A percentile compares a stretch with the other conserved stretches of the same genome.
Evolutionary conservation across 2,113 vertebrate species (phyloP).

Genomic region (Chaetodon trifascialis): DNA sequence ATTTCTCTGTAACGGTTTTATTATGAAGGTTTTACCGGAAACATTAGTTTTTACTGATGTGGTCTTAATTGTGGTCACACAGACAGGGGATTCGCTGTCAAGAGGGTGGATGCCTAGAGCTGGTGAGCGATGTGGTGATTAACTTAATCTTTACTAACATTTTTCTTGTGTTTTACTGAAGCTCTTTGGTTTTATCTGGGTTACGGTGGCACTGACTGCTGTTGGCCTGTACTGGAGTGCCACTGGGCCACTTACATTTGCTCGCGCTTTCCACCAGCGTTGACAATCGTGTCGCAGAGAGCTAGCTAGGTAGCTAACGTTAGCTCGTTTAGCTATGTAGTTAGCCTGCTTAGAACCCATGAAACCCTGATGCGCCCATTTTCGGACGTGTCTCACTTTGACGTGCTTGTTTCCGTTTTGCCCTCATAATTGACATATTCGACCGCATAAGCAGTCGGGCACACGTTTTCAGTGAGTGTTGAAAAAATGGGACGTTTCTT

Average conservation of each 20-base stretch:
- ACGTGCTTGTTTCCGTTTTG: not conserved
- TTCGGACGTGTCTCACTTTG: conserved; percentile 52
- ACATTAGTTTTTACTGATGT: not conserved
- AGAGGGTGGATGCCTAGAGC: conserved; percentile 85
- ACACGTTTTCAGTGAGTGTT: not conserved
- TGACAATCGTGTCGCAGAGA: conserved; percentile 77
- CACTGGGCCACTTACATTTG: conserved; percentile 10
- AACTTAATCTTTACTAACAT: conserved; percentile 51
- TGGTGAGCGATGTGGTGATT: conserved; percentile 83
- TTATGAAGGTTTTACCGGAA: conserved; percentile 60
- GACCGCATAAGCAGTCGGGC: accelerated
- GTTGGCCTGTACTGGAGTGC: not conserved
- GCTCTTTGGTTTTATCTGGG: not conserved
- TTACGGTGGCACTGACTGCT: not conserved
- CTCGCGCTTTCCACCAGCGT: conserved; percentile 20
- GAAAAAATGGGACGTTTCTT: not conserved
- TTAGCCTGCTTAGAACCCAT: conserved; percentile 54
- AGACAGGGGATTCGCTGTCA: conserved; percentile 86
- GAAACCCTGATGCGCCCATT: conserved; percentile 49
- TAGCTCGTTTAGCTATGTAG: conserved; percentile 66
- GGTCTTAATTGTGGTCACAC: conserved; percentile 67
- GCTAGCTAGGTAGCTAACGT: conserved; percentile 72
- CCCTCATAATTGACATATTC: accelerated
- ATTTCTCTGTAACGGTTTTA: conserved; percentile 27
- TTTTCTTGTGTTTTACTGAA: conserved; percentile 34